Percentiles rank a stretch among this genome's conserved stretches.
Evolutionary conservation across 2,888 invertebrate genomes (phyloP).

Genomic region (Periphyllus acericola): DNA sequence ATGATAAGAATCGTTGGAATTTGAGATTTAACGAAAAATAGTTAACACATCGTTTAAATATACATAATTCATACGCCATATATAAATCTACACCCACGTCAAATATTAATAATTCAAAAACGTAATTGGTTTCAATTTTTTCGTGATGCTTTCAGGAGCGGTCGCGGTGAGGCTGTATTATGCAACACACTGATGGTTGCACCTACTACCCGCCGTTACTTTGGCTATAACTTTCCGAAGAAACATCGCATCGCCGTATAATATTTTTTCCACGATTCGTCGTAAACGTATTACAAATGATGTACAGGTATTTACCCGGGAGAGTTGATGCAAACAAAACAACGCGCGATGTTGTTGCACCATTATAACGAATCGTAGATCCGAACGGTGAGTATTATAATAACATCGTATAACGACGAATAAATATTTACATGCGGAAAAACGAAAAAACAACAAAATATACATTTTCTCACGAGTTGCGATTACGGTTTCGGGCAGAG

Average conservation of each 20-base stretch:
- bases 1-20: too few relatives aligned
- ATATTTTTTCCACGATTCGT: not conserved
- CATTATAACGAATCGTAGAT: not conserved
- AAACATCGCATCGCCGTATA: not conserved
- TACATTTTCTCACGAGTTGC: not conserved
- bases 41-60: too few relatives aligned
- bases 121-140: too few relatives aligned
- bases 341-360: not conserved
- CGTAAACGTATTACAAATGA: not conserved
- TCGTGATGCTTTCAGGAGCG: too few relatives aligned
- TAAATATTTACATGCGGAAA: not conserved
- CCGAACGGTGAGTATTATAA: not conserved
- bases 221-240: not conserved
- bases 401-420: not conserved
- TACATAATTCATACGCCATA: too few relatives aligned
- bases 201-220: too few relatives aligned
- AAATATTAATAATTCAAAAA: too few relatives aligned
- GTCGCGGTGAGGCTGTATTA: too few relatives aligned
- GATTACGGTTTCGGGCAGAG: not conserved
- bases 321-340: not conserved
- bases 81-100: too few relatives aligned
- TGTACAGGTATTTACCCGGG: not conserved
- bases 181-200: too few relatives aligned
- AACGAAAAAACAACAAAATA: not conserved
- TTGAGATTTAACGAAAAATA: too few relatives aligned